Base-by-base conservation (phyloP, 2,113 vertebrate genomes). In the Dascyllus trimaculatus region DNA sequence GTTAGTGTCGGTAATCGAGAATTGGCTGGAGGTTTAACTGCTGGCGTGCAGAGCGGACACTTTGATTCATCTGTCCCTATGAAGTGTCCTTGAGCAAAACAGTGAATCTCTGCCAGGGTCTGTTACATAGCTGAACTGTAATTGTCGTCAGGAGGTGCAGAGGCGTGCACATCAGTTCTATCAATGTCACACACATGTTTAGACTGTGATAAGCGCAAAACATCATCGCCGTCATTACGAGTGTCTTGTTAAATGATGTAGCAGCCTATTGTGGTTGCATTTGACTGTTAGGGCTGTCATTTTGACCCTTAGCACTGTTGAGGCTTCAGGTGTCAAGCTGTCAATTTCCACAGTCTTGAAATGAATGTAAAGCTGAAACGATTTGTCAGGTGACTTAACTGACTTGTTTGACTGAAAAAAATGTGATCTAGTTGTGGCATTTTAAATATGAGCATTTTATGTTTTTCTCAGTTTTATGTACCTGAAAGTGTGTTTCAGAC, bases 1-100 rank as follows among this genome's bases (percentile, higher is more conserved):
- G 85, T 79, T 80, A 74, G 78, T 81, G 88, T 87, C 85, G 4
- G 85, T 86, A 87, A 88, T 89, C 49, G 77, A 61, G 71, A 86
- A 71, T 75, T 87, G 85, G 87, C 89, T 61, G 81, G 59, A 85
- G 68, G 63, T 72, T 78, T 53, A 26, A 68, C 64, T 19, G 80
- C 83, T 88, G 88, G 83, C 69, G 25, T 71, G 56, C 35, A 10
- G 68, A 72, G 59, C 71, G 71, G 78, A 62, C 71, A 51, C 43
- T 76, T 83, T 79, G 78, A 80, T 75, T 82, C 78, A 87, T 81
- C 53, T 78, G 58, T 83, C 66, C 75, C 48, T 46, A 17, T 68
- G 43, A 73, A 46, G 48, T 60, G 62, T 85, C 74, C 69, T 56
- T 68, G 63, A 81, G 61, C 26, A 72, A 80, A 32, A 69, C 19